Percentiles rank a stretch among this genome's conserved stretches.
Conservation (phyloP, 2,888 invertebrate genomes). For the Hesperia comma region DNA sequence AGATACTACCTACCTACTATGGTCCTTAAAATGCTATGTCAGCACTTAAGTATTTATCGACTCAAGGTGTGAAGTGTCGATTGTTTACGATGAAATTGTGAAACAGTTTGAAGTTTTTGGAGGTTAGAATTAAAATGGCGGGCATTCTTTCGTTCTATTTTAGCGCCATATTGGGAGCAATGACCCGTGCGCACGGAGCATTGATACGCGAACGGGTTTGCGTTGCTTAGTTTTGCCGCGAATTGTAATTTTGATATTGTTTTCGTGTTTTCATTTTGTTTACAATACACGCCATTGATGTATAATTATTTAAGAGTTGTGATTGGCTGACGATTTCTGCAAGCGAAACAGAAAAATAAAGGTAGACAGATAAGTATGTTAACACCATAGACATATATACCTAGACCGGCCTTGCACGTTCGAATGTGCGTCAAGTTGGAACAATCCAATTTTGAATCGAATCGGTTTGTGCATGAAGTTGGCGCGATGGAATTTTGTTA, state of each 20-base stretch:
- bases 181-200: slow-evolving; percentile 60
- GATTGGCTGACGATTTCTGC: too few relatives aligned
- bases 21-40: background rate
- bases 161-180: slow-evolving; percentile 76
- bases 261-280: slow-evolving; percentile 14
- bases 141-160: slow-evolving; percentile 81
- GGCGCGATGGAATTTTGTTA: too few relatives aligned
- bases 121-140: slow-evolving; percentile 80
- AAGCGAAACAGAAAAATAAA: too few relatives aligned
- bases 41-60: background rate
- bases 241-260: slow-evolving; percentile 36
- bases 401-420: too few relatives aligned
- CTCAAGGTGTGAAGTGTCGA: slow-evolving; percentile 52
- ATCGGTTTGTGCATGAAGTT: too few relatives aligned
- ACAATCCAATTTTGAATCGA: too few relatives aligned
- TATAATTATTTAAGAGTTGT: too few relatives aligned
- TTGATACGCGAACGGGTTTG: slow-evolving; percentile 40
- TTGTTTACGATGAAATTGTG: slow-evolving; percentile 56
- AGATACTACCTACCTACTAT: background rate
- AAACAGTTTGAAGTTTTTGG: slow-evolving; percentile 64
- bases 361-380: too few relatives aligned
- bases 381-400: too few relatives aligned
- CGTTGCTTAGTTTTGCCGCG: slow-evolving; percentile 33
- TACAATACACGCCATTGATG: background rate
- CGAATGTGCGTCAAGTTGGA: too few relatives aligned